Percentiles rank a stretch among this genome's conserved stretches.
Conservation (phyloP, 92 coral and sea anemone genomes). For the Epizoanthus scotinus region DNA sequence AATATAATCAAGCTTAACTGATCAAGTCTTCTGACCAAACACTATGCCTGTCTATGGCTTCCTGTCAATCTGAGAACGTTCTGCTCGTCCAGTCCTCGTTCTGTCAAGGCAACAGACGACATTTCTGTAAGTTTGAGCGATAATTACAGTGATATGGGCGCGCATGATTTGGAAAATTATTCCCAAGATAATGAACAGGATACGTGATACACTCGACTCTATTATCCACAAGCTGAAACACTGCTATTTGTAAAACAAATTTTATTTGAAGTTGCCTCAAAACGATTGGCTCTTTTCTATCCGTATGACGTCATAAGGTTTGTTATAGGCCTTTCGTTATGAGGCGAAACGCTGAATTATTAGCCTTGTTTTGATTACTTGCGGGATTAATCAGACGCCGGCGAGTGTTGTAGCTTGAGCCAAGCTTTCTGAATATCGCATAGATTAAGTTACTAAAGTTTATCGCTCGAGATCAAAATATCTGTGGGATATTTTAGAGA, state of each 20-base stretch:
- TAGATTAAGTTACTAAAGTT: slow-evolving; percentile 3
- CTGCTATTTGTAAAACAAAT: slow-evolving; percentile 18
- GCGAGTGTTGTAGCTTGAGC: slow-evolving; percentile 17
- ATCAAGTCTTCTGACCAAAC: neutral
- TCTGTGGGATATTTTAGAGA: neutral
- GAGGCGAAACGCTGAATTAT: slow-evolving; percentile 15
- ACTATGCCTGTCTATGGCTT: neutral
- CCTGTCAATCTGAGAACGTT: too few relatives aligned
- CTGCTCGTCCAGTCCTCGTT: too few relatives aligned
- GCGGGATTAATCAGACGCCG: slow-evolving; percentile 9
- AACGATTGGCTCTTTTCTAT: slow-evolving; percentile 9
- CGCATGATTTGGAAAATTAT: neutral
- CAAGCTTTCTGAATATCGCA: slow-evolving; percentile 10
- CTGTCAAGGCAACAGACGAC: too few relatives aligned
- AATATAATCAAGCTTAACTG: neutral
- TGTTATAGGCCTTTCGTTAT: slow-evolving; percentile 20
- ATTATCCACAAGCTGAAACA: slow-evolving; percentile 17
- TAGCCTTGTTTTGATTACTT: neutral
- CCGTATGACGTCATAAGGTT: slow-evolving; percentile 27
- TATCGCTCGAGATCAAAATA: neutral
- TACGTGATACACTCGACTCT: neutral
- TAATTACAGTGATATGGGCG: neutral
- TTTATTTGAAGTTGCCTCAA: neutral
- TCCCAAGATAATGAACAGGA: neutral
- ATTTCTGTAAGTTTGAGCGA: too few relatives aligned